Evolutionary conservation across 2,797 vertebrate genomes (phyloP), one percentile per base, ranked within the genome.

Genomic region (Margarornis squamiger): DNA sequence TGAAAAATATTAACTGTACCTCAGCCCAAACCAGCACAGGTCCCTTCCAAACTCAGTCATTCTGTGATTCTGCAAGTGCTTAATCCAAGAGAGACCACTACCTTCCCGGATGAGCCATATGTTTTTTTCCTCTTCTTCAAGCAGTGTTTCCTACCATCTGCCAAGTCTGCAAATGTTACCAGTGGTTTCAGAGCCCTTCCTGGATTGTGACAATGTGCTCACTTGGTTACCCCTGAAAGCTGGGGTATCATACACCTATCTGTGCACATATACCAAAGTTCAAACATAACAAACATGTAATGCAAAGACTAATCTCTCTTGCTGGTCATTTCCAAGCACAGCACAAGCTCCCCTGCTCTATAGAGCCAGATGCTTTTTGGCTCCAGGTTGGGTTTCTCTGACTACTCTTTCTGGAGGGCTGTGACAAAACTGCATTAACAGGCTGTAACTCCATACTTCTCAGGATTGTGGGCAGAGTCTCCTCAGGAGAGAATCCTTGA

Each of bases 401-500:
- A 92, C 27, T 82, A 38, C 8, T 52, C 57, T n/a, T 92, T 79
- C 77, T 34, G 45, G 71, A 91, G 63, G 52, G 14, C 65, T 79
- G 48, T 14, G 79, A 96, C 76, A 84, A 84, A 92, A 84, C 38
- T n/a, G 17, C 45, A 62, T 46, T 48, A 82, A 63, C 23, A 85
- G 71, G 29, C 49, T 46, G 54, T 74, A 74, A 92, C 19, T 59
- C 61, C 26, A n/a, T 48, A 41, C 36, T 81, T 81, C 79, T 80
- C 71, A 22, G 38, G 51, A n/a, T 11, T 86, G 57, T 74, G 61
- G 68, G 77, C 49, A 94, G 62, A 79, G 70, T 84, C 58, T 96
- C 46, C 83, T 95, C 73, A 73, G 70, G 76, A 91, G 55, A 90
- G 32, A 90, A 93, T 76, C 88, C 88, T 85, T 85, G 57, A 76